phyloP scores from a whole-genome alignment of 2,113 vertebrate species.

The Semicossyphus pulcher region DNA sequence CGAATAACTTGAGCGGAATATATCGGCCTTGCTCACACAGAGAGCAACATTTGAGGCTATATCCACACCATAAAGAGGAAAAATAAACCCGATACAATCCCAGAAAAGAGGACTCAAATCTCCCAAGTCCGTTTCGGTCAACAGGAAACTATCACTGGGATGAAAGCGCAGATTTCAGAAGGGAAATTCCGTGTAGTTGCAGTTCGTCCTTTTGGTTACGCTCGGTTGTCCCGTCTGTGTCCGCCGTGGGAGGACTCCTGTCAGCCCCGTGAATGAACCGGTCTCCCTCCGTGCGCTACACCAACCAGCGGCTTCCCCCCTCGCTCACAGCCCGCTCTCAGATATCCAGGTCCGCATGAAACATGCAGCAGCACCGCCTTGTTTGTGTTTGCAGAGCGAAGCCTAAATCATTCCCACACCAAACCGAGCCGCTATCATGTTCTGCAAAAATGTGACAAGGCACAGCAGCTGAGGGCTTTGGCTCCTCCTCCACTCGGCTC shows the following conservation, averaged over 20 bases:
- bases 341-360: slow-evolving; percentile 29
- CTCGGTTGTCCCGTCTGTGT: slow-evolving; percentile 70
- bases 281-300: slow-evolving; percentile 37
- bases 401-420: slow-evolving; percentile 63
- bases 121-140: slow-evolving; percentile 29
- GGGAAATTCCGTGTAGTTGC: slow-evolving; percentile 59
- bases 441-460: slow-evolving; percentile 81
- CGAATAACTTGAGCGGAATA: slow-evolving; percentile 48
- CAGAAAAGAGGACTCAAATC: slow-evolving; percentile 9
- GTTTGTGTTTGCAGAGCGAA: slow-evolving; percentile 49
- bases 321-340: slow-evolving; percentile 21
- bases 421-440: slow-evolving; percentile 69
- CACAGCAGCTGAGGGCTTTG: slow-evolving; percentile 80
- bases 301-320: slow-evolving; percentile 19
- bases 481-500: slow-evolving; percentile 70
- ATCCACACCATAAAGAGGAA: slow-evolving; percentile 39
- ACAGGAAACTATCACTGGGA: neutral
- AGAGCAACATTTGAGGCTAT: slow-evolving; percentile 45
- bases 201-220: slow-evolving; percentile 54
- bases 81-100: slow-evolving; percentile 32
- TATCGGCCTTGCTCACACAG: slow-evolving; percentile 30
- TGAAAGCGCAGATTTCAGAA: slow-evolving; percentile 8
- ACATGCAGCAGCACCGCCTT: slow-evolving; percentile 54
- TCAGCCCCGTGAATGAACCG: slow-evolving; percentile 40
- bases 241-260: slow-evolving; percentile 56